Conservation (phyloP, 2,888 invertebrate species). For the Oxycera nigricornis region DNA sequence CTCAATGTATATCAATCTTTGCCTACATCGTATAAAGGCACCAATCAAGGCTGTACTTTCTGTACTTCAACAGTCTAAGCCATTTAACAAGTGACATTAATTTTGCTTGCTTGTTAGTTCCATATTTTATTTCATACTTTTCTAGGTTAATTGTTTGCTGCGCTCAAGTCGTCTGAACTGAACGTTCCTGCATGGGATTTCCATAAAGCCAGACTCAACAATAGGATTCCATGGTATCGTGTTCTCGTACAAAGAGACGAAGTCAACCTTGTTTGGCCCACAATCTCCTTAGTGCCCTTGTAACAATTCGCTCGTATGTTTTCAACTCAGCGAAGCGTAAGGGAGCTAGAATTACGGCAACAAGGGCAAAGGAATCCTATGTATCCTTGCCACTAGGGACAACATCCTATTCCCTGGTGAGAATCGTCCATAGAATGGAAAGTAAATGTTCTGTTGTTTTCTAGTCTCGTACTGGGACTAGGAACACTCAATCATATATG, state of each 20-base stretch:
- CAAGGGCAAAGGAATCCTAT: neutral
- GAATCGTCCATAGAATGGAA: neutral
- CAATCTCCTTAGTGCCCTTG: neutral
- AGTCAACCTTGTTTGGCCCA: neutral
- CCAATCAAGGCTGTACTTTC: too few species aligned
- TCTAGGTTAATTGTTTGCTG: conserved; percentile 11
- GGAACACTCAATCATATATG: neutral
- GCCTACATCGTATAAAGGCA: too few species aligned
- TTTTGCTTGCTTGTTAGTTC: neutral
- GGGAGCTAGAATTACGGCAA: neutral
- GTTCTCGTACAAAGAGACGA: neutral
- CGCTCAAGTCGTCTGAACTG: neutral
- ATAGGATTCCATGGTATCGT: neutral
- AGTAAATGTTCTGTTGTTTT: neutral
- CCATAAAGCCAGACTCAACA: neutral
- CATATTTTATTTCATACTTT: neutral
- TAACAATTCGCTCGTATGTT: neutral
- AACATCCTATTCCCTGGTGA: neutral
- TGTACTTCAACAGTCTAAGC: too few species aligned
- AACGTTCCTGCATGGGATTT: neutral
- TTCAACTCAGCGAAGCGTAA: neutral
- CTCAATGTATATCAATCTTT: too few species aligned
- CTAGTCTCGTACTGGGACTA: neutral
- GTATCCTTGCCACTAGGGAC: neutral
- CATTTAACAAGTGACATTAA: neutral